Evolutionary conservation across 2,888 invertebrate genomes (phyloP), one percentile per base, ranked within the genome.

Genomic region (Gymnocheta viridis): DNA sequence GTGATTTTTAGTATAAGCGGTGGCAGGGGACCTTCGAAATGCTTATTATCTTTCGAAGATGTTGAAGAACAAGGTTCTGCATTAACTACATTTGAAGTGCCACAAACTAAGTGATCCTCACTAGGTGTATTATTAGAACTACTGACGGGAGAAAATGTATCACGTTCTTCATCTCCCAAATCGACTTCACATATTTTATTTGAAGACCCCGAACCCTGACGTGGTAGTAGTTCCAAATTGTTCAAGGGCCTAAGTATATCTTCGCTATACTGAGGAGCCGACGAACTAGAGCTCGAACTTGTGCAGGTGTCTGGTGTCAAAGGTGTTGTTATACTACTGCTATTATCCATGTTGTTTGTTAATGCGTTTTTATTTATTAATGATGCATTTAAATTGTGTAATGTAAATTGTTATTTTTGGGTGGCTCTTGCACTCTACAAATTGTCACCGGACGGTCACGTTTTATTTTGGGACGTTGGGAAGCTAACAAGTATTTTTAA

Each of bases 111-210:
- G 72, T 83, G 73, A 49, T 86, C 64, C 64, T 86, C 77, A 14
- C 44, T 62, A 12, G 81, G 89, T 86, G 89, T 91, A 77, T 88
- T 88, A 54, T 86, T 87, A n/a, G 82, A 86, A 35, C 87, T 88
- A 82, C 88, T 90, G 1, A 91, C 85, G 1, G 92, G 92, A n/a
- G 92, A 92, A 84, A 90, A 91, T 3, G 90, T 91, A 74, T 92
- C 92, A n/a, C 91, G 89, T 84, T 92, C 91, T 86, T 90, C 91
- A 85, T 91, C 92, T 14, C 90, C 89, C 77, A 90, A 86, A 87
- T 92, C 90, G 29, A 89, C 87, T 85, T 92, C 92, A 83, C 92
- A 91, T 24, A 90, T 91, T 79, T 91, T 92, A 9, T 88, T 89
- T 10, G 90, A 89, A 4, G 89, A 89, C 0, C 86, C 85, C 51